Percentiles rank a stretch among this genome's conserved stretches.
These are phyloP conservation scores for Sparidentex hasta DNA, from an alignment of 2,797 vertebrate species.

Conservation along the genomic window DNA sequence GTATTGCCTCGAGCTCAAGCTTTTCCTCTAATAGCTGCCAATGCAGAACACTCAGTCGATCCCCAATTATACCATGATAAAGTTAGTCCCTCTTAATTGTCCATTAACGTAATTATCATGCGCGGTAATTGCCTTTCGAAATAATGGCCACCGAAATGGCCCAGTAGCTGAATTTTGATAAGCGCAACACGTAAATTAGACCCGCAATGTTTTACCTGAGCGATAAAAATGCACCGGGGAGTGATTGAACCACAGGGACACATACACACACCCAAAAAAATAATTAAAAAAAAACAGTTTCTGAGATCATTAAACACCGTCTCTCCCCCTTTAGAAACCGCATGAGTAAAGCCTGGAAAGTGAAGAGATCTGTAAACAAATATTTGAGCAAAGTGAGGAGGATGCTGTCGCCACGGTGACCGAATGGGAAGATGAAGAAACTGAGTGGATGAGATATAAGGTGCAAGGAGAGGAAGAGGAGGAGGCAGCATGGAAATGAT, in stretches of 20 bases:
- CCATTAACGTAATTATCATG: conserved; percentile 80
- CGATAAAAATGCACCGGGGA: conserved; percentile 73
- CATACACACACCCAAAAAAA: no score
- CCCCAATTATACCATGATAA: conserved; percentile 74
- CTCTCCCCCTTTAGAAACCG: conserved; percentile 45
- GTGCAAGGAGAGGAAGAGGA: not conserved
- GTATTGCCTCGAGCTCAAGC: conserved; percentile 51
- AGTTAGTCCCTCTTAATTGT: conserved; percentile 72
- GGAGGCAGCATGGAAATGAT: conserved; percentile 12
- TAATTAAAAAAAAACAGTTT: conserved; percentile 34
- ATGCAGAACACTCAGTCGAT: conserved; percentile 60
- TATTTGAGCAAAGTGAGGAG: conserved; percentile 15
- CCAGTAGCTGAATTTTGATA: conserved; percentile 73
- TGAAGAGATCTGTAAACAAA: conserved; percentile 56
- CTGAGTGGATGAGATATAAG: not conserved
- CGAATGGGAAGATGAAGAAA: conserved; percentile 20
- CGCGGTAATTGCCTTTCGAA: conserved; percentile 75
- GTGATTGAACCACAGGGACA: conserved; percentile 57
- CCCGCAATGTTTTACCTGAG: conserved; percentile 70
- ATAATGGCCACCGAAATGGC: conserved; percentile 75
- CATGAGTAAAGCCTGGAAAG: conserved; percentile 18
- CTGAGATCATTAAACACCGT: conserved; percentile 67
- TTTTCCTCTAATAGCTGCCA: conserved; percentile 65
- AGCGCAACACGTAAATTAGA: conserved; percentile 65
- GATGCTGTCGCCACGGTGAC: conserved; percentile 18